These are phyloP conservation scores for Latrodectus elegans DNA, from an alignment of 2,888 invertebrate species.

Conservation along the genomic window DNA sequence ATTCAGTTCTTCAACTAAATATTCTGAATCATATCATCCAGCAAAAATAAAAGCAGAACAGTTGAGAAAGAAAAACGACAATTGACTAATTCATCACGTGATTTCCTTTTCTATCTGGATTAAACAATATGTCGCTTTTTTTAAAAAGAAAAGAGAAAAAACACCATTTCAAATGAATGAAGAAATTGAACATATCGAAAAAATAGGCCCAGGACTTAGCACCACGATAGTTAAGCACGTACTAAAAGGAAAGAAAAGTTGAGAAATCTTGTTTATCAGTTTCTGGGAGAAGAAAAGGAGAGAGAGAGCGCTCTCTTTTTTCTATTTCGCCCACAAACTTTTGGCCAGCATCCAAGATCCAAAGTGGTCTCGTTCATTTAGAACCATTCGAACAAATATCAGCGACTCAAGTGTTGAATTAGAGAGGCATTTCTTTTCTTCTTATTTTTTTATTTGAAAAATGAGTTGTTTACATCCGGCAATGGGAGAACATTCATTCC, in stretches of 20 bases:
- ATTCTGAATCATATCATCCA: too few relatives aligned
- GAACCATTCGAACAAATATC: neutral
- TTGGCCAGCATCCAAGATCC: slow-evolving; percentile 26
- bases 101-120: too few relatives aligned
- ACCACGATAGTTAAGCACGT: too few relatives aligned
- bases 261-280: slow-evolving; percentile 30
- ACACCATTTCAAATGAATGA: neutral
- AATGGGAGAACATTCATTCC: neutral
- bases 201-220: too few relatives aligned
- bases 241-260: neutral
- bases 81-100: too few relatives aligned
- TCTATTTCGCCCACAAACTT: slow-evolving; percentile 16
- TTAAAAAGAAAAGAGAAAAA: too few relatives aligned
- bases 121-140: too few relatives aligned
- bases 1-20: too few relatives aligned
- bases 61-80: too few relatives aligned
- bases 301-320: neutral
- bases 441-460: neutral
- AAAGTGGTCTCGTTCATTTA: neutral
- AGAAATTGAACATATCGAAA: neutral
- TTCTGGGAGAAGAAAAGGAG: neutral
- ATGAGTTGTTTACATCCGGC: slow-evolving; percentile 10
- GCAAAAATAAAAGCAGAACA: too few relatives aligned
- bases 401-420: neutral
- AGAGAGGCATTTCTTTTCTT: neutral